A percentile compares a stretch with the other conserved stretches of the same genome.
phyloP scores from a whole-genome alignment of 2,888 invertebrate species.

The Leptinotarsa juncta region DNA sequence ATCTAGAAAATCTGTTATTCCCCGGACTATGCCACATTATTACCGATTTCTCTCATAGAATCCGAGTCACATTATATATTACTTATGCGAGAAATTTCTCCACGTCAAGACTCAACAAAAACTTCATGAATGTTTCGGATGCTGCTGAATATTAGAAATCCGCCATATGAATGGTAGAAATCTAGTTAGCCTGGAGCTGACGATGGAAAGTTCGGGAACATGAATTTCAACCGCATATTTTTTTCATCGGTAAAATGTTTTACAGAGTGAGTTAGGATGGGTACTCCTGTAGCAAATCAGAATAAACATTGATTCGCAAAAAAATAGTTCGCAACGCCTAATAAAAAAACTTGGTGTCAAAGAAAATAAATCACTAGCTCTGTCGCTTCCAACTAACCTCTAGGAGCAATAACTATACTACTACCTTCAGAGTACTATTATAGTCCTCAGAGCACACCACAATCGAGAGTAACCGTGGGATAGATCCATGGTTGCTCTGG shows the following conservation, averaged over 20 bases:
- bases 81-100: background rate
- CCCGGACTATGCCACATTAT: background rate
- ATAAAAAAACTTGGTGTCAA: no score
- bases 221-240: background rate
- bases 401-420: no score
- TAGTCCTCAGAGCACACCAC: no score
- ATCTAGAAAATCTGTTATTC: no score
- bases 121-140: background rate
- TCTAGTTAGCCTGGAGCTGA: background rate
- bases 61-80: background rate
- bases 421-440: no score
- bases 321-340: no score
- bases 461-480: no score
- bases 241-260: background rate
- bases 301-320: no score
- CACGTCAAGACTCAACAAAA: background rate
- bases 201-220: background rate
- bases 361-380: no score
- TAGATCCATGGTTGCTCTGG: no score
- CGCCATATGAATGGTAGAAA: background rate
- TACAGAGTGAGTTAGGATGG: background rate
- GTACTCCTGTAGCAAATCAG: no score
- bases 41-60: background rate
- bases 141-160: background rate
- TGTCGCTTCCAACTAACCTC: no score